Percentiles rank a stretch among this genome's conserved stretches.
Conservation (phyloP, 2,113 vertebrate species). For the Oryzias woworae region DNA sequence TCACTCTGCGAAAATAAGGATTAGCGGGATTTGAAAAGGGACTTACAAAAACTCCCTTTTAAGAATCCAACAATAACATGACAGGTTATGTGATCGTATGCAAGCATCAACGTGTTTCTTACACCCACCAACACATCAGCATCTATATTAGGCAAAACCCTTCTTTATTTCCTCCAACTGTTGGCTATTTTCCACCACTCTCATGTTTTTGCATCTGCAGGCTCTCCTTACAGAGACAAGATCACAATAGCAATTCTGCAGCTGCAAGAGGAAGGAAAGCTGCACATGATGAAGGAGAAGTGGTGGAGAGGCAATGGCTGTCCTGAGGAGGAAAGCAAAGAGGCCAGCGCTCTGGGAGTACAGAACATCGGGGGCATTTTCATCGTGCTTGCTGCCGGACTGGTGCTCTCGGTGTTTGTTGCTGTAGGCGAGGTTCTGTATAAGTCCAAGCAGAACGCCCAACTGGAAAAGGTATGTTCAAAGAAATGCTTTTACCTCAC, state of each 20-base stretch:
- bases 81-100: conserved; percentile 53
- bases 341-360: conserved; percentile 95
- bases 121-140: conserved; percentile 39
- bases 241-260: conserved; percentile 98
- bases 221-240: conserved; percentile 96
- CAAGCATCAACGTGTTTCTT: conserved; percentile 23
- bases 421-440: conserved; percentile 97
- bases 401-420: conserved; percentile 97
- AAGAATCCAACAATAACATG: conserved; percentile 56
- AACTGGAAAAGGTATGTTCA: conserved; percentile 92
- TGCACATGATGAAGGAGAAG: conserved; percentile 99
- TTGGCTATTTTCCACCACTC: conserved; percentile 18
- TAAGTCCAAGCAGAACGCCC: conserved; percentile 98
- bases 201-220: conserved; percentile 66
- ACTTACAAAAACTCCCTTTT: conserved; percentile 59
- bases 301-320: conserved; percentile 98
- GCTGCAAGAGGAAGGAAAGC: conserved; percentile 96
- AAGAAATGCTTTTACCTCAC: no score
- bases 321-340: conserved; percentile 97
- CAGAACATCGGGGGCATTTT: conserved; percentile 99
- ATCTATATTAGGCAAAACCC: conserved; percentile 6
- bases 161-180: not conserved
- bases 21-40: conserved; percentile 64
- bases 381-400: conserved; percentile 94
- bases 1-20: conserved; percentile 58